phyloP scores from a whole-genome alignment of 1,140 invertebrate species.

The Hyposmocoma kahamanoa region DNA sequence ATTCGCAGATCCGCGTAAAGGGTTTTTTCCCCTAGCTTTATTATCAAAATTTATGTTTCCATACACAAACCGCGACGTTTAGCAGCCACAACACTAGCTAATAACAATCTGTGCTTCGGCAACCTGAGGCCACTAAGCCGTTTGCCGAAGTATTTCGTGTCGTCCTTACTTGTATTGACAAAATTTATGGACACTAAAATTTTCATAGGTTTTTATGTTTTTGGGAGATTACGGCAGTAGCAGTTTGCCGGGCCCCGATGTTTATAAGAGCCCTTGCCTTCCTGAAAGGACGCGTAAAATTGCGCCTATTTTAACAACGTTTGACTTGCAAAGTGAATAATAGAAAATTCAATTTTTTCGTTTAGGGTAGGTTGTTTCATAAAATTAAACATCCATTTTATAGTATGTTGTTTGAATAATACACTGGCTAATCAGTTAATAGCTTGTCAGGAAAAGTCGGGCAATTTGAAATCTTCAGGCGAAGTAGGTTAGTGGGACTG shows the following conservation, averaged over 20 bases:
- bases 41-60: too few relatives aligned
- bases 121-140: constrained; percentile 20
- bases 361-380: neutral
- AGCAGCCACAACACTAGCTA: too few relatives aligned
- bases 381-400: neutral
- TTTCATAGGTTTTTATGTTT: constrained; percentile 54
- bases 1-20: too few relatives aligned
- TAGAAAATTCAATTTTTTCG: constrained; percentile 14
- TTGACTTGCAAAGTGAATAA: constrained; percentile 20
- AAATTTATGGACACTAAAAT: constrained; percentile 55
- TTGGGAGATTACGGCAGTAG: constrained; percentile 39
- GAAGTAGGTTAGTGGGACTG: neutral
- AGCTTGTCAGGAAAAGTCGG: neutral
- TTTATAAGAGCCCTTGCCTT: constrained; percentile 33
- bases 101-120: too few relatives aligned
- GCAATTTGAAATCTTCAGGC: too few relatives aligned
- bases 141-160: constrained; percentile 26
- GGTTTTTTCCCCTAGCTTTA: too few relatives aligned
- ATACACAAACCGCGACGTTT: too few relatives aligned
- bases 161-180: constrained; percentile 37
- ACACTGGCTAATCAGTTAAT: neutral
- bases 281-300: constrained; percentile 30
- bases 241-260: constrained; percentile 29
- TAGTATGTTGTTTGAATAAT: neutral
- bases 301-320: constrained; percentile 27